A percentile compares a stretch with the other conserved stretches of the same genome.
Evolutionary conservation across 1,140 invertebrate genomes (phyloP).

Genomic region (Meloidogyne hapla): DNA sequence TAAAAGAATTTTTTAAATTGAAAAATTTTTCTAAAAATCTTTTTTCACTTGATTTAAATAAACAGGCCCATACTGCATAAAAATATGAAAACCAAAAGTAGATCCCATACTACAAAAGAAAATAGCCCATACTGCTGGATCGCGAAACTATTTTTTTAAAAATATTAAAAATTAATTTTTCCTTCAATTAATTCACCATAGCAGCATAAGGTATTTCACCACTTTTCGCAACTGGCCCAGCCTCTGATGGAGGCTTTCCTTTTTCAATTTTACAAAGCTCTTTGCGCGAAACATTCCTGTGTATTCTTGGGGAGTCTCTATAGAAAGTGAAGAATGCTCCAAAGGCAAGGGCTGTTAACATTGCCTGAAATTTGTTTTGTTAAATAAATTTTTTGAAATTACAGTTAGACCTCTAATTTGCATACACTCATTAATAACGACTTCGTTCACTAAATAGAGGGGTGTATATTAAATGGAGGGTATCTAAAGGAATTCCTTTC

Average conservation of each 20-base stretch:
- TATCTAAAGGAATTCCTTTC: too few species aligned
- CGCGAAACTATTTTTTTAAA: slow-evolving; percentile 5
- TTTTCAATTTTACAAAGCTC: slow-evolving; percentile 36
- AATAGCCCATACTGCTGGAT: slow-evolving; percentile 31
- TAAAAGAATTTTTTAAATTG: neutral
- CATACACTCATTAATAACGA: too few species aligned
- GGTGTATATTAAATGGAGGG: too few species aligned
- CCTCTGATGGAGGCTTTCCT: slow-evolving; percentile 29
- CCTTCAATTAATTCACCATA: slow-evolving; percentile 29
- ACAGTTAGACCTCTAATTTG: too few species aligned
- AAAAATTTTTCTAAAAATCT: slow-evolving; percentile 1
- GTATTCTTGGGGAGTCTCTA: slow-evolving; percentile 42
- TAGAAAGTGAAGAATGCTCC: slow-evolving; percentile 43
- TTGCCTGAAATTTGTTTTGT: slow-evolving; percentile 22
- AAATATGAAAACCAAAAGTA: slow-evolving; percentile 45
- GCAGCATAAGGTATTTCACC: slow-evolving; percentile 30
- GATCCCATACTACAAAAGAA: slow-evolving; percentile 37
- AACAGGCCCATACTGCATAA: slow-evolving; percentile 57
- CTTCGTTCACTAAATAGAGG: too few species aligned
- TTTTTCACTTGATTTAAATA: slow-evolving; percentile 60
- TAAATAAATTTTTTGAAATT: neutral
- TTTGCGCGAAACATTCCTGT: slow-evolving; percentile 38
- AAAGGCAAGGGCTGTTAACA: slow-evolving; percentile 41
- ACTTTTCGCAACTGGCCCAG: neutral
- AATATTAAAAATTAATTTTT: neutral